A percentile compares a stretch with the other conserved stretches of the same genome.
Evolutionary conservation across 2,888 invertebrate genomes (phyloP).

Genomic region (Agonopterix subpropinquella): DNA sequence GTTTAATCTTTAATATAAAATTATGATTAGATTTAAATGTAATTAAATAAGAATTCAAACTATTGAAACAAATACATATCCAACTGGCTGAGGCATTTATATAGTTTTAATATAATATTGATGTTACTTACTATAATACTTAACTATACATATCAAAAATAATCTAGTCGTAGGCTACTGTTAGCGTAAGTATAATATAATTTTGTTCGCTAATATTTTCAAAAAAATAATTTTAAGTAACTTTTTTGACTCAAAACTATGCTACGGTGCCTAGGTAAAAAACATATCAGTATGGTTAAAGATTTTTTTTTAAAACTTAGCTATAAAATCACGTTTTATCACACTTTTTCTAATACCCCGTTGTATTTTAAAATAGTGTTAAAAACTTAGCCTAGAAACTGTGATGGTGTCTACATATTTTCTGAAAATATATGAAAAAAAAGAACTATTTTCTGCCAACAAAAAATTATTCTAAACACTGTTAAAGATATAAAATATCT

Average conservation of each 20-base stretch:
- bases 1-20: conserved; percentile 46
- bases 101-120: conserved; percentile 42
- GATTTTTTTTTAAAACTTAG: conserved; percentile 18
- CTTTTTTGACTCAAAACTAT: conserved; percentile 19
- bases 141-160: conserved; percentile 32
- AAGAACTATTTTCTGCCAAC: conserved; percentile 48
- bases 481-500: conserved; percentile 67
- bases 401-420: conserved; percentile 53
- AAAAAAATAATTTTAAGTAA: conserved; percentile 10
- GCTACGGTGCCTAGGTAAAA: conserved; percentile 59
- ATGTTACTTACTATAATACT: conserved; percentile 43
- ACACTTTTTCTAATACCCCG: conserved; percentile 22
- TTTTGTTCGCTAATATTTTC: conserved; percentile 21
- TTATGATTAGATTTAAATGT: conserved; percentile 22
- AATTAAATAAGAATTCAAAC: conserved; percentile 54
- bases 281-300: conserved; percentile 48
- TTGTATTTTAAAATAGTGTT: conserved; percentile 21
- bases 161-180: conserved; percentile 18
- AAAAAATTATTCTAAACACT: conserved; percentile 21
- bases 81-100: conserved; percentile 74
- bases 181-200: conserved; percentile 19
- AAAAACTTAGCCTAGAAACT: conserved; percentile 41
- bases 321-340: conserved; percentile 21
- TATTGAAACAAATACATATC: conserved; percentile 70
- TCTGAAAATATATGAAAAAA: conserved; percentile 39